Percentiles rank a stretch among this genome's conserved stretches.
These are phyloP conservation scores for Motacilla tschutschensis DNA, from an alignment of 2,113 vertebrate species.

Conservation along the genomic window DNA sequence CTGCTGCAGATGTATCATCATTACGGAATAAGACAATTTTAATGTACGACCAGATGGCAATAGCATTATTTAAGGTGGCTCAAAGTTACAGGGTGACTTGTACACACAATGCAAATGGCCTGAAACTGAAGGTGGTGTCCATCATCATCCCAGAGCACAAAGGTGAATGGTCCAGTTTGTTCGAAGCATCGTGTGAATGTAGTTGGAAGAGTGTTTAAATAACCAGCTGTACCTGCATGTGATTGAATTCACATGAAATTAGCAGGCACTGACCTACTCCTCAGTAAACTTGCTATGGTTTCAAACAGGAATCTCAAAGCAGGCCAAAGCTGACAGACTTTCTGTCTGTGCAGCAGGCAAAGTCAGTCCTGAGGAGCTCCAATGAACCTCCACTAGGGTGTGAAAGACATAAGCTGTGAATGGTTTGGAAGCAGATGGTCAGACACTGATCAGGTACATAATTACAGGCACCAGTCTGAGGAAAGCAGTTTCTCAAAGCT, in stretches of 20 bases:
- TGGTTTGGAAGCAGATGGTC: not conserved
- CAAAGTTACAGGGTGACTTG: not conserved
- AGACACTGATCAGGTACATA: not conserved
- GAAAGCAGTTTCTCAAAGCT: not conserved
- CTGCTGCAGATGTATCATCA: constrained; percentile 14
- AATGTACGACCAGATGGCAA: not conserved
- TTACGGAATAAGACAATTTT: constrained; percentile 9
- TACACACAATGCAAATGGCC: not conserved
- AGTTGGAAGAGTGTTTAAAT: not conserved
- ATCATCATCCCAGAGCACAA: not conserved
- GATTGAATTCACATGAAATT: not conserved
- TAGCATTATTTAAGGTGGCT: not conserved
- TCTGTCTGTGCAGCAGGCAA: not conserved
- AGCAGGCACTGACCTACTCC: not conserved
- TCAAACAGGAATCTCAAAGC: not conserved
- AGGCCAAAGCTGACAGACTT: not conserved
- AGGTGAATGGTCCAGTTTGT: not conserved
- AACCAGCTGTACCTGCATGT: not conserved
- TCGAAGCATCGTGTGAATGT: not conserved
- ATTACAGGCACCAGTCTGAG: not conserved
- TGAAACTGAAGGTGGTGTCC: not conserved
- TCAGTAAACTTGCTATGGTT: not conserved
- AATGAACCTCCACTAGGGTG: not conserved
- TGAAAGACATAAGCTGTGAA: not conserved
- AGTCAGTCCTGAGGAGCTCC: not conserved